These are phyloP conservation scores for Boleophthalmus pectinirostris DNA, from an alignment of 2,113 vertebrate genomes.

Conservation along the genomic window DNA sequence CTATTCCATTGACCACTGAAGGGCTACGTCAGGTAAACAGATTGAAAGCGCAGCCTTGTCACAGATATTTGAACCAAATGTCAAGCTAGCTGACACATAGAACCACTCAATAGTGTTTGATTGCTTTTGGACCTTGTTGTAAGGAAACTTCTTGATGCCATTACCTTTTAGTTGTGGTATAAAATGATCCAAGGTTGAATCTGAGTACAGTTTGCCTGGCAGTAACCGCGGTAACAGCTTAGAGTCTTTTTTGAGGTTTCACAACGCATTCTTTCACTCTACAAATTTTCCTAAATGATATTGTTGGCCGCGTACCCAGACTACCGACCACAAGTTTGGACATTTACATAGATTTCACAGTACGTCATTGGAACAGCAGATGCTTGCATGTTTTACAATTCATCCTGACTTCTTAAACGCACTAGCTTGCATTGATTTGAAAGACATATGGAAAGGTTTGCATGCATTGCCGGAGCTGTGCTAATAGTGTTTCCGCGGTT, in stretches of 20 bases:
- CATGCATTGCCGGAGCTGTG: constrained; percentile 11
- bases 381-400: constrained; percentile 19
- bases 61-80: not conserved
- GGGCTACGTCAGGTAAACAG: not conserved
- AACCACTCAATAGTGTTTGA: not conserved
- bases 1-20: not conserved
- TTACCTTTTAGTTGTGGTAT: constrained; percentile 4
- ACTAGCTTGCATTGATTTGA: constrained; percentile 14
- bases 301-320: constrained; percentile 39
- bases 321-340: constrained; percentile 18
- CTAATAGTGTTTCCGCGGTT: constrained; percentile 15
- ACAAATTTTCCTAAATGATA: constrained; percentile 43
- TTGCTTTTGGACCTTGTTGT: not conserved
- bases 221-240: constrained; percentile 2
- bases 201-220: constrained; percentile 16
- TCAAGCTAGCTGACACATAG: not conserved
- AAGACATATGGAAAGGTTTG: constrained; percentile 9
- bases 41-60: not conserved
- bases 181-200: constrained; percentile 13
- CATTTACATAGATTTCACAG: constrained; percentile 20
- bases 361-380: constrained; percentile 18
- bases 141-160: constrained; percentile 1
- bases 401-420: not conserved
- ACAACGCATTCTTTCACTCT: constrained; percentile 38
- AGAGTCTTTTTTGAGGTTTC: constrained; percentile 29